Percentiles rank a stretch among this genome's conserved stretches.
Evolutionary conservation across 2,113 vertebrate genomes (phyloP).

Genomic region (Tragelaphus strepsiceros): DNA sequence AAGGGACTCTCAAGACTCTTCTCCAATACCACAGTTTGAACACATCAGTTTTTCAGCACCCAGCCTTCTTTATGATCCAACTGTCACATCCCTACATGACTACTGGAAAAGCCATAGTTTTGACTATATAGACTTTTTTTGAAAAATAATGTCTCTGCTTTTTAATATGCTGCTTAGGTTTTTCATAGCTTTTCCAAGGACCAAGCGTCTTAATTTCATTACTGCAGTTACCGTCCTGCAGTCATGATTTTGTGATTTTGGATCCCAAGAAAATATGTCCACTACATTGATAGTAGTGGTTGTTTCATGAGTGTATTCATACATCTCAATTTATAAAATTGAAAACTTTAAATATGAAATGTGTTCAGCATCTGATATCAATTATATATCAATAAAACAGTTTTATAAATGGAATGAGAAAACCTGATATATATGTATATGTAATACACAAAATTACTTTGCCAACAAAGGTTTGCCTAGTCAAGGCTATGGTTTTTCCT

Average conservation of each 20-base stretch:
- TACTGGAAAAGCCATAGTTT: neutral
- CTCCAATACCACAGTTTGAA: neutral
- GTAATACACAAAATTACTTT: neutral
- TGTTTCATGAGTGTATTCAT: neutral
- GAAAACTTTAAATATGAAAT: neutral
- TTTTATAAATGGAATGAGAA: neutral
- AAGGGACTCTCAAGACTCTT: neutral
- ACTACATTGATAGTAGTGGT: neutral
- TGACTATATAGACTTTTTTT: neutral
- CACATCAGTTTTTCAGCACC: neutral
- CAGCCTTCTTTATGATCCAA: neutral
- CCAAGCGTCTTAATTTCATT: neutral
- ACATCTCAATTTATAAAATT: neutral
- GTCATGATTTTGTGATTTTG: neutral
- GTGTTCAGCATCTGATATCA: neutral
- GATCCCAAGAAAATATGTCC: neutral
- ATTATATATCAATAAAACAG: neutral
- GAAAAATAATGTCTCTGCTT: neutral
- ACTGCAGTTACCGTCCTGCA: neutral
- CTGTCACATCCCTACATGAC: neutral
- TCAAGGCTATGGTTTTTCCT: no score
- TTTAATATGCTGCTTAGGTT: neutral
- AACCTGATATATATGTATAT: neutral
- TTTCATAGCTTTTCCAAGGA: neutral
- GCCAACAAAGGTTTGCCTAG: no score